A percentile compares a stretch with the other conserved stretches of the same genome.
Evolutionary conservation across 2,113 vertebrate genomes (phyloP).

Genomic region (Channa maculata): DNA sequence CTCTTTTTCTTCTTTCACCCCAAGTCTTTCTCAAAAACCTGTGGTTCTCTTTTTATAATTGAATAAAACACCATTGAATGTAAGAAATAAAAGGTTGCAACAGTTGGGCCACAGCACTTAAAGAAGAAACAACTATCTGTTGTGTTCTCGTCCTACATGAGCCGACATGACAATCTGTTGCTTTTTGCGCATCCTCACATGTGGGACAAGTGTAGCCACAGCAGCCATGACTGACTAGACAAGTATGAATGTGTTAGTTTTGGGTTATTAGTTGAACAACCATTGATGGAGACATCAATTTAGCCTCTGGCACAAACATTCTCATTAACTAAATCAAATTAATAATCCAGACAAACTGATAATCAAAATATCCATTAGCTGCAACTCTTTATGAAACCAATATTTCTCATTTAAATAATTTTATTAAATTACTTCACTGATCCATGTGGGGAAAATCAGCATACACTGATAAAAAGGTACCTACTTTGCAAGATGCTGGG

Average conservation of each 20-base stretch:
- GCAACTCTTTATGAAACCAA: not conserved
- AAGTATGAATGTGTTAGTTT: not conserved
- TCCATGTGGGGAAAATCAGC: no score
- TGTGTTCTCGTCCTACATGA: not conserved
- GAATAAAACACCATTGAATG: not conserved
- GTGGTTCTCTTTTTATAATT: not conserved
- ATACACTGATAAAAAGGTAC: no score
- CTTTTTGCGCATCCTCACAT: not conserved
- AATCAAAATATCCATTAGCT: no score
- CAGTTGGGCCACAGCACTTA: slow-evolving; percentile 5
- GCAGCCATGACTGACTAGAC: not conserved
- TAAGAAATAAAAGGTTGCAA: slow-evolving; percentile 9
- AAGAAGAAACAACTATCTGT: not conserved
- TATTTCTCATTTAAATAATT: no score
- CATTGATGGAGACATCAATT: no score
- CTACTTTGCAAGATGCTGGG: no score
- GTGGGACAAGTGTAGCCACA: not conserved
- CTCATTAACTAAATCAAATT: no score
- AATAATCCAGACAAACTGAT: no score
- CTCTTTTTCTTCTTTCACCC: not conserved
- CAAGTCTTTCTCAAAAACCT: not conserved
- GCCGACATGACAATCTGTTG: not conserved
- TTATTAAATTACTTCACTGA: no score
- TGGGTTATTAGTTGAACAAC: not conserved
- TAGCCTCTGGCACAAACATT: no score